Evolutionary conservation across 1,140 invertebrate species (phyloP).

Genomic region (Atta cephalotes): DNA sequence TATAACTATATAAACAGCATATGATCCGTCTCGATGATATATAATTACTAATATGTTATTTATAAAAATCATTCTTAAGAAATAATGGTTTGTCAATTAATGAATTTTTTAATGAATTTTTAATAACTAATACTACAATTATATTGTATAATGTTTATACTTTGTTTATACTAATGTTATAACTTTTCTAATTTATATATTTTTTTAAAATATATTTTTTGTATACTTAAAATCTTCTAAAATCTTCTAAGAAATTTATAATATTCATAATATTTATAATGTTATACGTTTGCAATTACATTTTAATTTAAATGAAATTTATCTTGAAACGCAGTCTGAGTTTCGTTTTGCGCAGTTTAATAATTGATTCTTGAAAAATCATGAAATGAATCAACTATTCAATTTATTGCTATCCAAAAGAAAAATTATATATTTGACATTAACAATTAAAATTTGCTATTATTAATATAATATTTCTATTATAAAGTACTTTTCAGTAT

Average conservation of each 20-base stretch:
- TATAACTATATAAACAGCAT: slow-evolving; percentile 69
- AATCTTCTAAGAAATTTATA: not conserved
- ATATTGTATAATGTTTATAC: not conserved
- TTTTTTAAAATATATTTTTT: not conserved
- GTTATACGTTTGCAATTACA: too few species aligned
- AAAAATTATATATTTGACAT: too few species aligned
- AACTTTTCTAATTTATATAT: not conserved
- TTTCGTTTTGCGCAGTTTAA: too few species aligned
- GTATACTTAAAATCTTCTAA: not conserved
- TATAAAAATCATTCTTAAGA: not conserved
- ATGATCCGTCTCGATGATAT: not conserved
- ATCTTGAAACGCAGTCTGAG: too few species aligned
- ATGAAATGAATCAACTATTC: too few species aligned
- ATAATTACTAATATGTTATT: not conserved
- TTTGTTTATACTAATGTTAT: not conserved
- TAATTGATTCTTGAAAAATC: too few species aligned
- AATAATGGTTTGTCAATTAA: not conserved
- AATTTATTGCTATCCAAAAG: too few species aligned
- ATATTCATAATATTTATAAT: not conserved
- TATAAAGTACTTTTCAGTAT: too few species aligned
- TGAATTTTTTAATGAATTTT: not conserved
- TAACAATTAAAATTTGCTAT: too few species aligned
- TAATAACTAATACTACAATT: not conserved
- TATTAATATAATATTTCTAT: too few species aligned
- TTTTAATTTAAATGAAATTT: too few species aligned